These are phyloP conservation scores for Lumbricus terrestris DNA, from an alignment of 2,888 invertebrate genomes.

Conservation along the genomic window DNA sequence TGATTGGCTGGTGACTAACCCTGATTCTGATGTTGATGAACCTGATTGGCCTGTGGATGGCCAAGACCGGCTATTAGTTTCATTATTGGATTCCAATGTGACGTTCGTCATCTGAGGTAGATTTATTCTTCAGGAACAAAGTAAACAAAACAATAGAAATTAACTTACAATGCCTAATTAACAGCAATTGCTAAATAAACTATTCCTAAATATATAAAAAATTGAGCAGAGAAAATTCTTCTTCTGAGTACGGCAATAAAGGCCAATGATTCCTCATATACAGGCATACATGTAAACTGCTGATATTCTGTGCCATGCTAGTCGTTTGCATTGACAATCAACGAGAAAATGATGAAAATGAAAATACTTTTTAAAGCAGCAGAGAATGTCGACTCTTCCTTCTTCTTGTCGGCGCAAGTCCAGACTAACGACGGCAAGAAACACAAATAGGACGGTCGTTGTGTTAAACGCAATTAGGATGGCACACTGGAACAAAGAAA, in stretches of 20 bases:
- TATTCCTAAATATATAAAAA: not conserved
- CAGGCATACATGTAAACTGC: not conserved
- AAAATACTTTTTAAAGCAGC: constrained; percentile 65
- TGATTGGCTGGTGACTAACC: not conserved
- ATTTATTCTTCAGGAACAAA: not conserved
- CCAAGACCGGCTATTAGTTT: not conserved
- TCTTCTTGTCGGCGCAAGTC: constrained; percentile 73
- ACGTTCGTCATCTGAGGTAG: not conserved
- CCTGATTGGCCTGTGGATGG: not conserved
- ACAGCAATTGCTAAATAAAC: not conserved
- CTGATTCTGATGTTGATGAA: not conserved
- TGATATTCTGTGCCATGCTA: not conserved
- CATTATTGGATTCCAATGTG: not conserved
- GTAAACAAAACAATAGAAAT: not conserved
- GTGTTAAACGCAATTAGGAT: constrained; percentile 88
- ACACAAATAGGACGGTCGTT: constrained; percentile 81
- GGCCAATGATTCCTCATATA: not conserved
- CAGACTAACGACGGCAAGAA: constrained; percentile 89
- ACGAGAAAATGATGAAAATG: constrained; percentile 24
- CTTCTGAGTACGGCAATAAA: not conserved
- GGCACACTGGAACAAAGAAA: constrained; percentile 72
- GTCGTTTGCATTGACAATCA: not conserved
- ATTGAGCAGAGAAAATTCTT: not conserved
- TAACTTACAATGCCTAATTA: not conserved
- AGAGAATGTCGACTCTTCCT: constrained; percentile 76